Base-by-base conservation (phyloP, 2,113 vertebrate species). In the Syngnathus floridae region DNA sequence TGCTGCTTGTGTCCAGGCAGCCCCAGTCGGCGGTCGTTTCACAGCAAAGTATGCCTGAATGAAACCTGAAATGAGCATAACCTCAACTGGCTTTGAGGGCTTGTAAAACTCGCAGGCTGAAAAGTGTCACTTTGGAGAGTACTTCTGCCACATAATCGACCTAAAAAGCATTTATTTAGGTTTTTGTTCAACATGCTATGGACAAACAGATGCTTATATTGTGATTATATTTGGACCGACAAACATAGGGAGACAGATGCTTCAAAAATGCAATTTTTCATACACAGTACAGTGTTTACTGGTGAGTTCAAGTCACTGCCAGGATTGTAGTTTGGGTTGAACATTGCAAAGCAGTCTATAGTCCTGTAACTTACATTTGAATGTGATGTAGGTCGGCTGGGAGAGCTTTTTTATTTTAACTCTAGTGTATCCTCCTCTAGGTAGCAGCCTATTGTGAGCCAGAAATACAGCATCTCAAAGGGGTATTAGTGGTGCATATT, bases 401-500 rank as follows among this genome's bases (percentile, higher is more conserved):
- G 31, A 79, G 46, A 66, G 65, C 62, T 37, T 72, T 71, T 77
- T 66, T 14, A 6, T 46, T 14, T 16, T 79, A 35, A 38, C 58
- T 70, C 66, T 67, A 64, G 71, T 75, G 75, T 74, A 73, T 82
- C 62, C 62, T 71, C 74, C 11, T 36, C 69, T 65, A 67, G 69
- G 67, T 72, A 75, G 68, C 75, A 69, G 61, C 64, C 55, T 62
- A 82, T 77, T 84, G 65, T 77, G 67, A 74, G 77, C 71, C 79
- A 74, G 78, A 86, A 85, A 83, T 85, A 83, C 71, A 82, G 71
- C 70, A 59, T 64, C 75, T 79, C 56, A 69, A 69, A 81, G 69
- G 45, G 56, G 78, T 86, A 84, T 82, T 82, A 84, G 70, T 58
- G 76, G 69, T 74, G 72, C 76, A 87, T 78, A 78, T 77, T 78